Evolutionary conservation across 2,113 vertebrate species (phyloP).

Genomic region (Chauna torquata): DNA sequence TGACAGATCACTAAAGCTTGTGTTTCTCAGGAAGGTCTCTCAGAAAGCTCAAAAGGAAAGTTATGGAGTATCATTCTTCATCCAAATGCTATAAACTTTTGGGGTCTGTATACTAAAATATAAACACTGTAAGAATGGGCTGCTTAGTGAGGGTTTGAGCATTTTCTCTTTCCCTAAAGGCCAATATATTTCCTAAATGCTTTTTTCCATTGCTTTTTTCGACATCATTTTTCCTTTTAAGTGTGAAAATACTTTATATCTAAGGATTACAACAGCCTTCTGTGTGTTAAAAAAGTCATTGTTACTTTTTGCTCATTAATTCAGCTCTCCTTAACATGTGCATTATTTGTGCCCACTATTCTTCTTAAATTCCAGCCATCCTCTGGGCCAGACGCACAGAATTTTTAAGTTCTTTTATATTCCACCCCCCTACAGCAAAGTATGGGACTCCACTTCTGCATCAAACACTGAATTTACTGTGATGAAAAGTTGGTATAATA

Average conservation of each 20-base stretch:
- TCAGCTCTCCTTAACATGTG: neutral
- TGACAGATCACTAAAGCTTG: neutral
- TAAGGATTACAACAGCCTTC: neutral
- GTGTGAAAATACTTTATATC: neutral
- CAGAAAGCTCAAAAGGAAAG: neutral
- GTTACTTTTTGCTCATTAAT: neutral
- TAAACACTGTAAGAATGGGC: neutral
- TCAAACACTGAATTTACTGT: conserved; percentile 13
- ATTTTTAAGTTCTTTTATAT: neutral
- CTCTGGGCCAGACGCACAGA: neutral
- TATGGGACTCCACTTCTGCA: neutral
- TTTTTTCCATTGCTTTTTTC: neutral
- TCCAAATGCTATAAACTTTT: neutral
- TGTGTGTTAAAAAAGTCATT: neutral
- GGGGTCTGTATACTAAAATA: neutral
- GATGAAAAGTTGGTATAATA: conserved; percentile 38
- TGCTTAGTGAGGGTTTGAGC: neutral
- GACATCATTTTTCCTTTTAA: neutral
- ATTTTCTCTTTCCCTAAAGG: neutral
- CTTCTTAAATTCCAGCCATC: neutral
- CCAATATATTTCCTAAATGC: neutral
- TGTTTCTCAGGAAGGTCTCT: neutral
- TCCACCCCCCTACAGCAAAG: neutral
- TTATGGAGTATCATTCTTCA: neutral
- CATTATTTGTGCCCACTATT: neutral